phyloP scores from a whole-genome alignment of 2,888 invertebrate genomes.

The Girardia tigrina region DNA sequence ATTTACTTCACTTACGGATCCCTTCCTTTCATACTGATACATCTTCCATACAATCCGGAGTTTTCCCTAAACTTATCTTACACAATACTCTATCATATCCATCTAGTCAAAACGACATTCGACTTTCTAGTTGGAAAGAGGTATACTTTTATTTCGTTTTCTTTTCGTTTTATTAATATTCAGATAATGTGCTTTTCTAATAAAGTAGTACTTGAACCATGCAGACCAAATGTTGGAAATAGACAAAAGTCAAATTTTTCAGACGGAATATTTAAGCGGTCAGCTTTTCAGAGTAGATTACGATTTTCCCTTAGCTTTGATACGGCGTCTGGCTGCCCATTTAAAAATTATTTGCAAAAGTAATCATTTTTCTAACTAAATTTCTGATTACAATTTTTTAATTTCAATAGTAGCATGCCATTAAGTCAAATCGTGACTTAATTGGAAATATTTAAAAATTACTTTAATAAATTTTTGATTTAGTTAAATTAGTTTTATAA shows the following conservation, averaged over 20 bases:
- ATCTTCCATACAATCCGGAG: not conserved
- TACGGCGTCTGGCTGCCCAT: not conserved
- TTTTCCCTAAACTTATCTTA: not conserved
- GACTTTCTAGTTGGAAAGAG: not conserved
- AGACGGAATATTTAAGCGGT: not conserved
- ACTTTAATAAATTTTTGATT: no score
- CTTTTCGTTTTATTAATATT: not conserved
- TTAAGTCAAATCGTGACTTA: no score
- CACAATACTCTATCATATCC: not conserved
- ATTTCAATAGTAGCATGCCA: no score
- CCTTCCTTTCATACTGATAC: not conserved
- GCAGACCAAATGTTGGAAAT: not conserved
- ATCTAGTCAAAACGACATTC: not conserved
- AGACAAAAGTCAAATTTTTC: not conserved
- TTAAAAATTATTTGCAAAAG: not conserved
- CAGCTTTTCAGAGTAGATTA: not conserved
- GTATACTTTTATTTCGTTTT: not conserved
- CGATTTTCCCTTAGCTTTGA: not conserved
- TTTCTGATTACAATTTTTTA: no score
- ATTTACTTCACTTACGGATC: conserved; percentile 2
- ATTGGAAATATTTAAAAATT: no score
- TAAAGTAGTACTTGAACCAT: not conserved
- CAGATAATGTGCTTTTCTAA: not conserved
- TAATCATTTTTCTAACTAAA: no score
- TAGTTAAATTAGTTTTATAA: no score